Percentiles rank a stretch among this genome's conserved stretches.
Conservation (phyloP, 2,888 invertebrate species). For the Tanytarsus gracilentus region DNA sequence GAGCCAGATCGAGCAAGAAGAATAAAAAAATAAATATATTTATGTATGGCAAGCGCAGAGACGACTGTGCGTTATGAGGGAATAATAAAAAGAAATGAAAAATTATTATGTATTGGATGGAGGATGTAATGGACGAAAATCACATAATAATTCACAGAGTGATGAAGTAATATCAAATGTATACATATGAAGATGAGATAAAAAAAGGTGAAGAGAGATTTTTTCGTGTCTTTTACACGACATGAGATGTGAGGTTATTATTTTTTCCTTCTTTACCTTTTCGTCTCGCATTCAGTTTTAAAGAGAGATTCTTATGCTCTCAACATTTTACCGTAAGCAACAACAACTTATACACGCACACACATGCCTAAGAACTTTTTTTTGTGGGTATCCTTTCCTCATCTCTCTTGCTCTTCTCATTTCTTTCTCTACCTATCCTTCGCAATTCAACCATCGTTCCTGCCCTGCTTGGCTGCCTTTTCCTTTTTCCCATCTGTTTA, state of each 20-base stretch:
- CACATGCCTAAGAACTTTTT: too few species aligned
- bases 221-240: constrained; percentile 4
- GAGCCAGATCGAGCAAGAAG: too few species aligned
- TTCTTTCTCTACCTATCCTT: background rate
- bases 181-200: too few species aligned
- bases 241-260: constrained; percentile 7
- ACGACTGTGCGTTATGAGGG: background rate
- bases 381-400: constrained; percentile 1
- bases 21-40: too few species aligned
- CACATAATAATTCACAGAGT: constrained; percentile 23
- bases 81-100: background rate
- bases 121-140: constrained; percentile 6
- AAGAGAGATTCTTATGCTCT: too few species aligned
- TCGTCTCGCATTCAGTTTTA: too few species aligned
- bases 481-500: constrained; percentile 19
- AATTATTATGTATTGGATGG: background rate
- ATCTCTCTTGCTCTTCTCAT: background rate
- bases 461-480: background rate
- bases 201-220: constrained; percentile 22
- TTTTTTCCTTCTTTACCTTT: constrained; percentile 7
- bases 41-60: background rate
- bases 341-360: too few species aligned
- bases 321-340: too few species aligned
- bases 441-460: background rate
- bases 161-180: constrained; percentile 24